Base-by-base conservation (phyloP, 2,797 vertebrate genomes). In the Crocidura indochinensis region DNA sequence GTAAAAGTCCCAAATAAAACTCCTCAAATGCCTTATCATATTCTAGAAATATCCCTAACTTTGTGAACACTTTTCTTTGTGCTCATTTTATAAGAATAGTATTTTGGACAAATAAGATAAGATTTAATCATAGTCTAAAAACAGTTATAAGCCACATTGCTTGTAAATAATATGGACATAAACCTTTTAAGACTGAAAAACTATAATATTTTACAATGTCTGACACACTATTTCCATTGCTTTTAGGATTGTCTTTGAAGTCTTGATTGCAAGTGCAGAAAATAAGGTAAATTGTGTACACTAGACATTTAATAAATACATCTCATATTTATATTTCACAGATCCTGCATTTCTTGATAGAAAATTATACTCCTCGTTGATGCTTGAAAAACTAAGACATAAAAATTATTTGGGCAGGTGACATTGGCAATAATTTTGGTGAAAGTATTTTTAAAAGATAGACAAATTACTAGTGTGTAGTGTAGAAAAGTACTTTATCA, bases 211-310 rank as follows among this genome's bases (percentile, higher is more conserved):
- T 77, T 91, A 89, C 83, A 94, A 92, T 62, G 51, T 87, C 75
- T 92, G 47, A 91, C 38, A 96, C 1, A 47, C 38, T 65, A 84
- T 96, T 76, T 76, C 64, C 74, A 53, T 94, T 95, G 93, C 56
- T 93, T 92, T 92, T 60, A 94, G 84, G 87, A 96, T 78, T 83
- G 73, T 95, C 82, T 95, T 85, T 93, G 82, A 96, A 93, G 84
- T 93, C 49, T 84, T 92, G 67, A 91, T 89, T 92, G 67, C 31
- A 90, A 85, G 47, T 89, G 24, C 94, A 77, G 75, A 94, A 82
- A 94, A 92, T 67, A 89, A 84, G 46, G 90, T 93, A 86, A 92
- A 64, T 22, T 92, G 19, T 75, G 47, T 94, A 92, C 92, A 94
- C 76, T 44, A 92, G 72, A 87, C 29, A 92, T 91, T 91, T 84